Conservation (phyloP, 2,888 invertebrate species). For the Protodeltote pygarga region DNA sequence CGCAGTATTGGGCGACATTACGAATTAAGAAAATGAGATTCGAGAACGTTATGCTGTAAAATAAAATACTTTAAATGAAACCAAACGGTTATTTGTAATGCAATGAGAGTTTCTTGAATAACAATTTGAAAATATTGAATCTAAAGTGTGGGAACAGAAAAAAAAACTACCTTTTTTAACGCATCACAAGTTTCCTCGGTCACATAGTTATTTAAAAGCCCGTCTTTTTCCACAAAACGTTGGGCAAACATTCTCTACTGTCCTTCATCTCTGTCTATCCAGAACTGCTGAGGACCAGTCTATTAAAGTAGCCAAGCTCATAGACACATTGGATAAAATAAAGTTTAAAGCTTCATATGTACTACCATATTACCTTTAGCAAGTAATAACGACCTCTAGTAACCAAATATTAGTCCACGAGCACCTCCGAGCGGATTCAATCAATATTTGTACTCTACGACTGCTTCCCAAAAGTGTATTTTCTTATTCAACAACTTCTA, state of each 20-base stretch:
- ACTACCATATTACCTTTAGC: conserved; percentile 64
- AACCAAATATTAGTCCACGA: conserved; percentile 79
- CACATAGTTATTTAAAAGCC: too few relatives aligned
- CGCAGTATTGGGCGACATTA: conserved; percentile 47
- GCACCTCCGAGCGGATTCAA: conserved; percentile 80
- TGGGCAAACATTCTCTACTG: too few relatives aligned
- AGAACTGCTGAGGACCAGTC: too few relatives aligned
- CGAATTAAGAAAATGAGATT: conserved; percentile 52
- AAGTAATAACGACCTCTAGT: conserved; percentile 76
- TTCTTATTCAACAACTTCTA: conserved; percentile 81
- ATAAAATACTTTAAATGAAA: conserved; percentile 29
- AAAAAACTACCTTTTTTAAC: neutral
- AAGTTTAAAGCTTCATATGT: conserved; percentile 12
- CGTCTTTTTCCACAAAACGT: too few relatives aligned
- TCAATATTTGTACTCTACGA: conserved; percentile 81
- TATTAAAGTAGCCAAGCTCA: too few relatives aligned
- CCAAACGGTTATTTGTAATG: conserved; percentile 14
- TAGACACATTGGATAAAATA: conserved; percentile 9
- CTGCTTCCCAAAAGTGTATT: conserved; percentile 82
- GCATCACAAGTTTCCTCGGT: neutral
- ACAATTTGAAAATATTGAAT: conserved; percentile 3
- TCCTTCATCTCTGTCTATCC: too few relatives aligned
- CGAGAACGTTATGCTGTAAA: conserved; percentile 26
- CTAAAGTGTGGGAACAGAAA: conserved; percentile 9
- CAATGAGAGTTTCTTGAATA: conserved; percentile 13